Evolutionary conservation across 2,888 invertebrate genomes (phyloP), one percentile per base, ranked within the genome.

Genomic region (Ectobius pallidus): DNA sequence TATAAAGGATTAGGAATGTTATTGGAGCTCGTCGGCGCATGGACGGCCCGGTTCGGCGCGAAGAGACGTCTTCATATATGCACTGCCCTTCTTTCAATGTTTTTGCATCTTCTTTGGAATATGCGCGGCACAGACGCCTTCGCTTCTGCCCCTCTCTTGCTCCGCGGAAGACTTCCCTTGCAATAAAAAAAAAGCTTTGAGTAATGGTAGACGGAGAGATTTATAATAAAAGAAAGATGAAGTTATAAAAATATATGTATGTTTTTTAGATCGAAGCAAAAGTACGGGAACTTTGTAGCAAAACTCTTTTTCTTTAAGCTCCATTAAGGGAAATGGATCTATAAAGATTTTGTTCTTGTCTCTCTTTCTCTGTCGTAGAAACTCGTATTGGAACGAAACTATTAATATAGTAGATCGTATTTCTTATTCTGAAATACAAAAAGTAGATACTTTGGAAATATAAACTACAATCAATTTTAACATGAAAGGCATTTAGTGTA

Each of bases 1-100:
- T 72, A 62, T 72, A 69, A 72, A 55, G 72, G 72, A 72, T 72
- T 72, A 72, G 32, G 69, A 72, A 72, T 72, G 72, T 69, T 42
- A 72, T 63, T 72, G 72, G 72, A 55, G 61, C 62, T 39, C 20
- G 44, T 39, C 68, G 42, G 72, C 72, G 72, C 68, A 72, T 68
- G 72, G 18, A 46, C 39, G 20, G 11, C 22, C 11, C 7, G 27
- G 30, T 18, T 61, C 63, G 25, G 22, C 63, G 25, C 42, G n/a
- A n/a, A n/a, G n/a, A n/a, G n/a, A n/a, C 25, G 22, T 34, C 34
- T 34, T 34, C 34, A 34, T 34, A 34, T 34, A 34, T 34, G 55
- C 27, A 55, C 58, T 32, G n/a, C 25, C 58, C 58, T 58, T 30
- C 30, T 58, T 58, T 58, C 58, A 58, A 58, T 58, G 58, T 58